Percentiles rank a stretch among this genome's conserved stretches.
phyloP scores from a whole-genome alignment of 2,113 vertebrate species.

The Orientallactaga bullata region DNA sequence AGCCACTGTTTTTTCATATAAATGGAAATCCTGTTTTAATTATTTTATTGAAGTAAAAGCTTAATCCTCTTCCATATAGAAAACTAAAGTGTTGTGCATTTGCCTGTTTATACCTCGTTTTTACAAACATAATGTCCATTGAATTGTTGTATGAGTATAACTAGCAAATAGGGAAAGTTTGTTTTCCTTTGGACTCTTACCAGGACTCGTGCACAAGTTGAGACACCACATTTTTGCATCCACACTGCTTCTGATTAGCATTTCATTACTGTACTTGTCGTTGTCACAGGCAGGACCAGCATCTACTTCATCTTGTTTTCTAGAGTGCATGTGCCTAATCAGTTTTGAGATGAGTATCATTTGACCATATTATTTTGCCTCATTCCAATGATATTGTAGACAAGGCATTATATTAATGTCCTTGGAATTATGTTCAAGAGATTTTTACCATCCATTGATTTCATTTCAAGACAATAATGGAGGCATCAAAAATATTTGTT shows the following conservation, averaged over 20 bases:
- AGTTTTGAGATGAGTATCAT: background rate
- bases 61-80: constrained; percentile 1
- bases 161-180: background rate
- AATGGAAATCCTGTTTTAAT: constrained; percentile 2
- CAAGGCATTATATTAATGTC: background rate
- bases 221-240: background rate
- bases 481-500: background rate
- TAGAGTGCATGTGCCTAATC: background rate
- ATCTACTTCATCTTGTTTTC: background rate
- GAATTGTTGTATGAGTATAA: constrained; percentile 27
- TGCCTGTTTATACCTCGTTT: background rate
- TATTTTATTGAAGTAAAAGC: background rate
- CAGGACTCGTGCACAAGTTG: background rate
- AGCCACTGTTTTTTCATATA: background rate
- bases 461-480: constrained; percentile 35
- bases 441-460: constrained; percentile 32
- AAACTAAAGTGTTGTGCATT: background rate
- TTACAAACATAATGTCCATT: background rate
- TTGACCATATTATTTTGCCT: background rate
- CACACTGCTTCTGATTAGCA: background rate
- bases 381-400: background rate
- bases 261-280: background rate
- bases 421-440: background rate
- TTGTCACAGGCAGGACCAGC: background rate
- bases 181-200: background rate